Evolutionary conservation across 1,140 invertebrate genomes (phyloP).

Genomic region (Lerema accius): DNA sequence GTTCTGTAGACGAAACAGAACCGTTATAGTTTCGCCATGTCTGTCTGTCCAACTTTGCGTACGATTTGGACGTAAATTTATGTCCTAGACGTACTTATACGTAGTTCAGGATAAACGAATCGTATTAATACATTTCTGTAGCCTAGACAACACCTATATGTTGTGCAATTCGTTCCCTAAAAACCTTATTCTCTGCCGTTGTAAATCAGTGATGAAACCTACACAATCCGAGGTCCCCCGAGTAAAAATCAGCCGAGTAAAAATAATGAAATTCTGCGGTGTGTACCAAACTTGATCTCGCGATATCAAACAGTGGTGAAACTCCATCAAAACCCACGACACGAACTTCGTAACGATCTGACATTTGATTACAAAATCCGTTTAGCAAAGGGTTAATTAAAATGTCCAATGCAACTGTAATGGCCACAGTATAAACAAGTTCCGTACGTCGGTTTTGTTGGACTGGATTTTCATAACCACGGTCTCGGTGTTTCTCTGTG

Average conservation of each 20-base stretch:
- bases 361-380: conserved; percentile 24
- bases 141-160: no score
- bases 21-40: no score
- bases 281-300: conserved; percentile 2
- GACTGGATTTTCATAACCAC: conserved; percentile 13
- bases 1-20: no score
- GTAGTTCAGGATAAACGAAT: no score
- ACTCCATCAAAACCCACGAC: conserved; percentile 14
- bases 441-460: conserved; percentile 9
- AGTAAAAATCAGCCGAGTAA: neutral
- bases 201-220: no score
- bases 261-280: conserved; percentile 3
- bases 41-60: no score
- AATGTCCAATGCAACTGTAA: conserved; percentile 28
- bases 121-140: no score
- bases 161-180: no score
- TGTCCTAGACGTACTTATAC: no score
- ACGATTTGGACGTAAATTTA: no score
- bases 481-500: neutral
- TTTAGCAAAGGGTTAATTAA: conserved; percentile 23
- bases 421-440: conserved; percentile 17
- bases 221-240: neutral
- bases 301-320: conserved; percentile 1
- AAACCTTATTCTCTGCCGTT: no score
- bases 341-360: conserved; percentile 8